Base-by-base conservation (phyloP, 2,888 invertebrate species). In the Halictus ligatus region DNA sequence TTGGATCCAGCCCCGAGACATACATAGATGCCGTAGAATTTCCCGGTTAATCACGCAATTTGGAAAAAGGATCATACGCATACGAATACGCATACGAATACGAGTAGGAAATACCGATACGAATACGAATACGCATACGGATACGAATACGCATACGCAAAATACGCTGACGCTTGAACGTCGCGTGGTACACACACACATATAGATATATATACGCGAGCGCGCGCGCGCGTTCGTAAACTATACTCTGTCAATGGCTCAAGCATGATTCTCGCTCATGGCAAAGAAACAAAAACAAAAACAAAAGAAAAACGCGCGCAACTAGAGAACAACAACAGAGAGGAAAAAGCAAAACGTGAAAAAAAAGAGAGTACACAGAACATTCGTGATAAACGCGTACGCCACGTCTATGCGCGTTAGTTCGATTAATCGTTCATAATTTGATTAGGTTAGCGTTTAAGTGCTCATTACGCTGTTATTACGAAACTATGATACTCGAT, bases 1-100 rank as follows among this genome's bases (percentile, higher is more conserved):
- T 92, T 92, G 93, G 93, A 93, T 92, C 93, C 93, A 93, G 93
- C 94, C 94, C 92, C 93, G 91, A 94, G 94, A n/a, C n/a, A n/a
- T 92, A 92, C 93, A 90, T 93, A 93, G 92, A 92, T 92, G 91
- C 92, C 89, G 91, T 92, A 91, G 86, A 64, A 90, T 91, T 91
- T 88, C 92, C 92, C 91, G 92, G 91, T 93, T 92, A 93, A 92
- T 91, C 92, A 92, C 92, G 91, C 92, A 93, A 92, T 92, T 90
- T 91, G 91, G 92, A 91, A 92, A 90, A 90, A 93, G 90, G 92
- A 93, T 91, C 90, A 89, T 91, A 89, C 88, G 86, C 81, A 64
- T 64, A 89, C 88, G 86, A 80, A 87, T 86, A 88, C 85, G 88
- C 86, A 58, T 58, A 58, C 58, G 21, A 58, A n/a, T 58, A 58